These are phyloP conservation scores for Calcarius lapponicus DNA, from an alignment of 2,797 vertebrate genomes.

Conservation along the genomic window DNA sequence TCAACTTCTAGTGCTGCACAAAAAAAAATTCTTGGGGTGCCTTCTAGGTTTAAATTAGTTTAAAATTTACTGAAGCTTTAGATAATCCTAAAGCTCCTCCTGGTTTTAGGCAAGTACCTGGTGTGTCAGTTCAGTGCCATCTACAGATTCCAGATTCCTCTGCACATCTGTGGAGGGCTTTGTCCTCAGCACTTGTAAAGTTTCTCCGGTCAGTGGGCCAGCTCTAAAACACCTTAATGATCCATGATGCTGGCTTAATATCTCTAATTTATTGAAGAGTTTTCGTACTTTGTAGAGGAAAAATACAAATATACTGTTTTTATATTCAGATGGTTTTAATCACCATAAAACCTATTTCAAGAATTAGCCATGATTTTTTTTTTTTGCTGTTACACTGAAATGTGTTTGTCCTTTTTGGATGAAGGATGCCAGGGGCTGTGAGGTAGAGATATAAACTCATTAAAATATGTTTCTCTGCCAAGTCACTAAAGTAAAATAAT, in stretches of 20 bases:
- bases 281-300: not conserved
- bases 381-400: not conserved
- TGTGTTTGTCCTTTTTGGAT: not conserved
- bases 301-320: not conserved
- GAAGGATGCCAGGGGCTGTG: not conserved
- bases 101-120: not conserved
- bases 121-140: not conserved
- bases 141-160: not conserved
- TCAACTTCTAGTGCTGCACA: not conserved
- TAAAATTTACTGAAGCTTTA: not conserved
- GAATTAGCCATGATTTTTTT: accelerated
- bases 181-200: not conserved
- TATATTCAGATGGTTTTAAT: not conserved
- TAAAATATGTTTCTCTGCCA: not conserved
- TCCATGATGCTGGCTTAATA: not conserved
- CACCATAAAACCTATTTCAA: not conserved
- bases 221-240: not conserved
- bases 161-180: not conserved
- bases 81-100: not conserved
- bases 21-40: not conserved
- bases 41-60: not conserved
- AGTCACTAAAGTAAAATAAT: not conserved
- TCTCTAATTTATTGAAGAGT: not conserved
- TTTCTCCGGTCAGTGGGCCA: not conserved
- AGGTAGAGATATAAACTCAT: not conserved